These are phyloP conservation scores for Drosophila kurseongensis DNA, from an alignment of 1,140 invertebrate species.

Conservation along the genomic window DNA sequence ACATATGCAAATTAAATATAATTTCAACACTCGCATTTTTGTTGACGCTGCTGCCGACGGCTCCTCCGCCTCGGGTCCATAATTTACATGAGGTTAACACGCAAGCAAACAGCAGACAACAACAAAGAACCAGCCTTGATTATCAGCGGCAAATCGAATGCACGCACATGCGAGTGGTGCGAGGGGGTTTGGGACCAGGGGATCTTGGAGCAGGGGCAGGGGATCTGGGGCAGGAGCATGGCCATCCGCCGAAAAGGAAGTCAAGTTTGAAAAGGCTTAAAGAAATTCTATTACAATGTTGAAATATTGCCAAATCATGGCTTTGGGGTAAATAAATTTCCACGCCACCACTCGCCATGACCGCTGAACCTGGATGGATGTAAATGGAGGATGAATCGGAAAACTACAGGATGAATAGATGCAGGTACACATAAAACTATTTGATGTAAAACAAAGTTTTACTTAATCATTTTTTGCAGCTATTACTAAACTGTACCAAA, in stretches of 20 bases:
- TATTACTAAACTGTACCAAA: too few relatives aligned
- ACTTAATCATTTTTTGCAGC: too few relatives aligned
- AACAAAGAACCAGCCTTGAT: constrained; percentile 68
- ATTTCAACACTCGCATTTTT: constrained; percentile 80
- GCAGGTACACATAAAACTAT: constrained; percentile 28
- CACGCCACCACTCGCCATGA: constrained; percentile 68
- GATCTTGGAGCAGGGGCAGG: background rate
- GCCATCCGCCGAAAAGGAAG: constrained; percentile 45
- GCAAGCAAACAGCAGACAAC: constrained; percentile 58
- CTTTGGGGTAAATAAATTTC: constrained; percentile 80
- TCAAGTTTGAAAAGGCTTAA: constrained; percentile 58
- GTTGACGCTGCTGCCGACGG: constrained; percentile 50
- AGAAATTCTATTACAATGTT: constrained; percentile 81
- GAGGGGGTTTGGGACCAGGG: background rate
- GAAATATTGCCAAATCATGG: constrained; percentile 83
- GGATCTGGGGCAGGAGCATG: constrained; percentile 8
- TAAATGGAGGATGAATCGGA: constrained; percentile 21
- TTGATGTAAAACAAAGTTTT: background rate
- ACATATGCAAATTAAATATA: constrained; percentile 80
- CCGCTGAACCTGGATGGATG: constrained; percentile 64
- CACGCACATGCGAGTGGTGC: constrained; percentile 54
- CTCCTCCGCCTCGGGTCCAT: constrained; percentile 55
- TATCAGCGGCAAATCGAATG: constrained; percentile 68
- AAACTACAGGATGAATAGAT: constrained; percentile 20
- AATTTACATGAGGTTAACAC: constrained; percentile 82